Evolutionary conservation across 2,888 invertebrate species (phyloP).

Genomic region (Chloroclysta siterata): DNA sequence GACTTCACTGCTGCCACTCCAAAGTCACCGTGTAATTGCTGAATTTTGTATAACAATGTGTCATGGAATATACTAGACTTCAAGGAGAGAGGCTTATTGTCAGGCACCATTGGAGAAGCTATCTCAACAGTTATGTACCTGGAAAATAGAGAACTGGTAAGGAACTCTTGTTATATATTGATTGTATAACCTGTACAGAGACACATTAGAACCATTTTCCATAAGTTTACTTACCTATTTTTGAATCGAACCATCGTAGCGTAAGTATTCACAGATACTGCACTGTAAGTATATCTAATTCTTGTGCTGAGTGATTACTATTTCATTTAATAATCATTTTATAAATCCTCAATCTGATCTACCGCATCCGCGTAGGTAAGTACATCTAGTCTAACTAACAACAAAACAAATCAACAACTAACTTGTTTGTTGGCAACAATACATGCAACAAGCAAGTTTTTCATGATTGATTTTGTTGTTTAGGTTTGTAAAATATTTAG

Average conservation of each 20-base stretch:
- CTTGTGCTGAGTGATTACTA: no score
- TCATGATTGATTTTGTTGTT: no score
- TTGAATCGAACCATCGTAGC: slow-evolving; percentile 87
- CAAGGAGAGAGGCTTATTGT: slow-evolving; percentile 76
- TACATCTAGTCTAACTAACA: no score
- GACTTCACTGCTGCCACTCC: slow-evolving; percentile 88
- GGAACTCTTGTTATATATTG: neutral
- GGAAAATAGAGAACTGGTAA: slow-evolving; percentile 44
- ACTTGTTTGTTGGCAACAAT: no score
- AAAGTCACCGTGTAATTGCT: slow-evolving; percentile 90
- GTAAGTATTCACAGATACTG: neutral
- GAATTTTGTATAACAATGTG: slow-evolving; percentile 86
- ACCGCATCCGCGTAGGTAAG: no score
- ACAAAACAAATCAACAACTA: no score
- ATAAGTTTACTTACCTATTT: slow-evolving; percentile 85
- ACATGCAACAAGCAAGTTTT: no score
- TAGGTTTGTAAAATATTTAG: no score
- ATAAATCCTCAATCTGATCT: no score
- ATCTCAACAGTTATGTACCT: slow-evolving; percentile 90
- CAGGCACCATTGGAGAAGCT: slow-evolving; percentile 73
- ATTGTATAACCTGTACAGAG: neutral
- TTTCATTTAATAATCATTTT: no score
- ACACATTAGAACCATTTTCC: no score
- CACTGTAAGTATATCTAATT: no score
- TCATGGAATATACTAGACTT: slow-evolving; percentile 82